phyloP scores from a whole-genome alignment of 1,140 invertebrate species.

The Helicoverpa zea region DNA sequence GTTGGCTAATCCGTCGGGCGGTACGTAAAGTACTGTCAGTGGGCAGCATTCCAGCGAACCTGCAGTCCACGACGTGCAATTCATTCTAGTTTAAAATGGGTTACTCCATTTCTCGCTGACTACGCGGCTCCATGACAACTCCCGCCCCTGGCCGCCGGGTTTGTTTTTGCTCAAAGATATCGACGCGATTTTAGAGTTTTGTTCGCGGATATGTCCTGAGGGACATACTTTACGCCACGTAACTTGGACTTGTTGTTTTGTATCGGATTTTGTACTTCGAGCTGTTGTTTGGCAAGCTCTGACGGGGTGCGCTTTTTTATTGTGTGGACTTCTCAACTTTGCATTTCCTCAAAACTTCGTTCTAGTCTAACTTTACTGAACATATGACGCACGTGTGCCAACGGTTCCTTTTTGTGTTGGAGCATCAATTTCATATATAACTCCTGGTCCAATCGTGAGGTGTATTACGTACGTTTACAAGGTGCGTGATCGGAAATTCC shows the following conservation, averaged over 20 bases:
- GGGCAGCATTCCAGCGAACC: conserved; percentile 78
- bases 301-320: conserved; percentile 38
- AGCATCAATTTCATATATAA: conserved; percentile 14
- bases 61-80: conserved; percentile 79
- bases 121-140: conserved; percentile 73
- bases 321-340: conserved; percentile 26
- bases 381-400: conserved; percentile 26
- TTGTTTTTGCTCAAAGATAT: conserved; percentile 66
- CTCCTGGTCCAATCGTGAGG: conserved; percentile 26
- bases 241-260: conserved; percentile 48
- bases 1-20: conserved; percentile 3
- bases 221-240: conserved; percentile 50
- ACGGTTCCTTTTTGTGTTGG: neutral
- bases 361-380: conserved; percentile 1
- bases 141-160: conserved; percentile 58
- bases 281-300: conserved; percentile 44
- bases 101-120: conserved; percentile 81
- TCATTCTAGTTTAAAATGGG: conserved; percentile 83
- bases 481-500: conserved; percentile 35
- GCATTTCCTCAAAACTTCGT: conserved; percentile 31
- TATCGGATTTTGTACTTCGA: conserved; percentile 37
- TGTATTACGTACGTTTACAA: conserved; percentile 40
- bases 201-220: conserved; percentile 54
- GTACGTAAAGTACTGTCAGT: conserved; percentile 64
- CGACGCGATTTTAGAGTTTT: conserved; percentile 58